These are phyloP conservation scores for Protodeltote pygarga DNA, from an alignment of 2,888 invertebrate genomes.

Conservation along the genomic window DNA sequence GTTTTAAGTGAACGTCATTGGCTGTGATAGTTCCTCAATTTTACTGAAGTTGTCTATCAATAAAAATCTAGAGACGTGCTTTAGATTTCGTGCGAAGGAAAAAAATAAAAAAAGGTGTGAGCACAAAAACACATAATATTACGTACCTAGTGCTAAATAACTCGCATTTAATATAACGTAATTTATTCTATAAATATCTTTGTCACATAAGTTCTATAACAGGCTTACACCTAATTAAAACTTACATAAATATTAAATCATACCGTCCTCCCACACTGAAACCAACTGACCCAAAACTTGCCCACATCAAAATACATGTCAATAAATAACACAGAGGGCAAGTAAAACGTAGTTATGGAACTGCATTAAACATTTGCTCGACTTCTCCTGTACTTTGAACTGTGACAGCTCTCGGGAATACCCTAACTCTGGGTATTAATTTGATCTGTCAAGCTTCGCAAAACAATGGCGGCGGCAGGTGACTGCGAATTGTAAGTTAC, in stretches of 20 bases:
- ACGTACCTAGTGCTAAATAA: too few relatives aligned
- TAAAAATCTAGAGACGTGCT: too few relatives aligned
- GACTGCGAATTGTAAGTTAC: conserved; percentile 23
- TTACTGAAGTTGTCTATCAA: too few relatives aligned
- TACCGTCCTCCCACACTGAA: conserved; percentile 11
- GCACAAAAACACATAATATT: too few relatives aligned
- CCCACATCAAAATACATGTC: conserved; percentile 30
- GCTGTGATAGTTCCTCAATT: too few relatives aligned
- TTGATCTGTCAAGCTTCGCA: conserved; percentile 42
- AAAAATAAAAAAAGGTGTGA: too few relatives aligned
- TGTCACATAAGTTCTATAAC: not conserved
- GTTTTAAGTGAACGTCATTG: too few relatives aligned
- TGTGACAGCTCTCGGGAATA: conserved; percentile 42
- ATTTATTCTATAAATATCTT: too few relatives aligned
- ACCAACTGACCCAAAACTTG: conserved; percentile 3
- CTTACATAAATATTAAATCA: conserved; percentile 23
- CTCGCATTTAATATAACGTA: too few relatives aligned
- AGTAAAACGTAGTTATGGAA: conserved; percentile 31
- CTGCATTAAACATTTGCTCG: conserved; percentile 36
- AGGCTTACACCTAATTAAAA: not conserved
- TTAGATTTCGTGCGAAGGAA: too few relatives aligned
- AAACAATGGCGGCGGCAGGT: conserved; percentile 38
- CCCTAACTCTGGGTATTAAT: conserved; percentile 45
- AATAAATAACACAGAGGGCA: conserved; percentile 11
- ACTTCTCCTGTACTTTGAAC: conserved; percentile 34